Percentiles rank a stretch among this genome's conserved stretches.
phyloP scores from a whole-genome alignment of 2,113 vertebrate genomes.

The Pluvialis apricaria region DNA sequence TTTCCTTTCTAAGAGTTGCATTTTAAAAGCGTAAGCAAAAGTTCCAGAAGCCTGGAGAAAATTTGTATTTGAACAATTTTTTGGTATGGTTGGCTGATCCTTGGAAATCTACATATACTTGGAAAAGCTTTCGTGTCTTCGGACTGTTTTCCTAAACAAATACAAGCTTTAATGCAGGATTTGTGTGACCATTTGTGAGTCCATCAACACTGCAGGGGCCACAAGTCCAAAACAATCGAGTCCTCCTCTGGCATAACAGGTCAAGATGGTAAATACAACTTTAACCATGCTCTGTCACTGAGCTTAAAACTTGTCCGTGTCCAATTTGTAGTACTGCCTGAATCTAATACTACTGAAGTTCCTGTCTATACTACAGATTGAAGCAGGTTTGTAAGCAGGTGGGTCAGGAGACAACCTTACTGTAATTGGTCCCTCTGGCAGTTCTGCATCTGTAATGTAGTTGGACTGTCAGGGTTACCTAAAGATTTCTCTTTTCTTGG shows the following conservation, averaged over 20 bases:
- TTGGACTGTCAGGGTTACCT: not conserved
- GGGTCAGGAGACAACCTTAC: not conserved
- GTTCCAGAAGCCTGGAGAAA: not conserved
- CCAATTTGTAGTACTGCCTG: not conserved
- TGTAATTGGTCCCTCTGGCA: not conserved
- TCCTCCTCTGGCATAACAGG: not conserved
- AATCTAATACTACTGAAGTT: not conserved
- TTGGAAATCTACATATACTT: not conserved
- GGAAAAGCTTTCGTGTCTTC: not conserved
- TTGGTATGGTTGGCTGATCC: not conserved
- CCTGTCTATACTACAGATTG: not conserved
- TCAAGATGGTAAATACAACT: not conserved
- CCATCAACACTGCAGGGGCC: fast-evolving
- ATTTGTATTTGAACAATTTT: fast-evolving
- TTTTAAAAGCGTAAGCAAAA: not conserved
- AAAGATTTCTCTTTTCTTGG: not conserved
- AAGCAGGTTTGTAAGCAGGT: not conserved
- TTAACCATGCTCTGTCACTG: not conserved
- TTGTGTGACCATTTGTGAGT: not conserved
- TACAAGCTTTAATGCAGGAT: not conserved
- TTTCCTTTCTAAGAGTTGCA: no score
- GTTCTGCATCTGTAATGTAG: not conserved
- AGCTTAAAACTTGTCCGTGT: not conserved
- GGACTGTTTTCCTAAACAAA: not conserved
- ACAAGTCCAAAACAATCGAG: not conserved